phyloP scores from a whole-genome alignment of 2,797 vertebrate genomes.

The Xyrichtys novacula region DNA sequence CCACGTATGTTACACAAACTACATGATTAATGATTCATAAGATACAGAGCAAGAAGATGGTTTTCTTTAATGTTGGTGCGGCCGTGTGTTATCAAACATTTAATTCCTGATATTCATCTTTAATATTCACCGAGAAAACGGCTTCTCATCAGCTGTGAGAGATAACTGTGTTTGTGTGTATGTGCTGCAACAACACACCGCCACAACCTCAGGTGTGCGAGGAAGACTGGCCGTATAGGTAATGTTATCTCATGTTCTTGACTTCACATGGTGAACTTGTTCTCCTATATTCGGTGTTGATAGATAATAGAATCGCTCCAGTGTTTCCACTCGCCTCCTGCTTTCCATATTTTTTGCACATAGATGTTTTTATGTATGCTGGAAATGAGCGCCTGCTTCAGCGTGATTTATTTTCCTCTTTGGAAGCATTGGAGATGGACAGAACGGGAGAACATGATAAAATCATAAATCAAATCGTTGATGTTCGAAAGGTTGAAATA shows the following conservation, averaged over 20 bases:
- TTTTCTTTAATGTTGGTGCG: not conserved
- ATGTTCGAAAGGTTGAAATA: no score
- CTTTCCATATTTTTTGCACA: not conserved
- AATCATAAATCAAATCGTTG: no score
- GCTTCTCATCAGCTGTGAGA: not conserved
- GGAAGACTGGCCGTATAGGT: not conserved
- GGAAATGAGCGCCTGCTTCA: no score
- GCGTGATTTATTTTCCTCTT: no score
- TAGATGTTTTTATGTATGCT: not conserved
- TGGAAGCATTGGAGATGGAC: no score
- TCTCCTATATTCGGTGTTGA: not conserved
- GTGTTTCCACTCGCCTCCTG: slow-evolving; percentile 3
- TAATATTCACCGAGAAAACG: slow-evolving; percentile 33
- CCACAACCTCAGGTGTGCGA: no score
- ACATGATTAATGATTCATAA: not conserved
- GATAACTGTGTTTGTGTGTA: not conserved
- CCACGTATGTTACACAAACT: not conserved
- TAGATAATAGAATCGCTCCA: slow-evolving; percentile 16
- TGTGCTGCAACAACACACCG: no score
- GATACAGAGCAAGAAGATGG: not conserved
- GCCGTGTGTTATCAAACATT: not conserved
- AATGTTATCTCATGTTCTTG: not conserved
- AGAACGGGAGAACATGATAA: no score
- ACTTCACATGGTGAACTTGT: no score
- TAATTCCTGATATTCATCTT: slow-evolving; percentile 32